Percentiles rank a stretch among this genome's conserved stretches.
Evolutionary conservation across 35 echinoderm and acorn worm genomes (phyloP).

Genomic region (Lytechinus variegatus): DNA sequence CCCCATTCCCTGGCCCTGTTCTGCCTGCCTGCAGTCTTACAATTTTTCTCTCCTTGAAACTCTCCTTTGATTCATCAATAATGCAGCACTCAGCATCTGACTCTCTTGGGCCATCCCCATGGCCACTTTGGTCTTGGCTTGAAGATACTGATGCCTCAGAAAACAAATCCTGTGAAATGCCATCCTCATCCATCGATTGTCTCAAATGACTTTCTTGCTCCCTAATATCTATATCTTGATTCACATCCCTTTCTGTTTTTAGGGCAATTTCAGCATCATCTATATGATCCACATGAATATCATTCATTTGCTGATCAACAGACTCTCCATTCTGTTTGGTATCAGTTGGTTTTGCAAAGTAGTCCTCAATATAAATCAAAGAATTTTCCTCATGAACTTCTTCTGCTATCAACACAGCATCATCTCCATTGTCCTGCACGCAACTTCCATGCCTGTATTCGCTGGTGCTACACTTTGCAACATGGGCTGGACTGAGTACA

Average conservation of each 20-base stretch:
- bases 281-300: neutral
- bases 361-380: conserved; percentile 48
- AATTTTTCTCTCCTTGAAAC: neutral
- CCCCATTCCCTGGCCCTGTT: neutral
- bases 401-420: conserved; percentile 5
- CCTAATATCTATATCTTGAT: neutral
- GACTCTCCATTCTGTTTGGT: conserved; percentile 21
- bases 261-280: conserved; percentile 7
- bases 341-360: conserved; percentile 1
- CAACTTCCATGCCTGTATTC: neutral
- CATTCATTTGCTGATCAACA: neutral
- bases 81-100: neutral
- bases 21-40: neutral
- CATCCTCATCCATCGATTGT: neutral
- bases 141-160: neutral
- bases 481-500: conserved; percentile 67
- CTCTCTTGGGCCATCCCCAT: neutral
- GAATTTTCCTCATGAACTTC: conserved; percentile 21
- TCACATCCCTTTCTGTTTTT: neutral
- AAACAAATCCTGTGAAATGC: neutral
- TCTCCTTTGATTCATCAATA: conserved; percentile 15
- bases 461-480: neutral
- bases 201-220: neutral
- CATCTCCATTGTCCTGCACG: neutral
- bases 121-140: neutral